A percentile compares a stretch with the other conserved stretches of the same genome.
Conservation (phyloP, 2,888 invertebrate species). For the Dicyrtomina minuta region DNA sequence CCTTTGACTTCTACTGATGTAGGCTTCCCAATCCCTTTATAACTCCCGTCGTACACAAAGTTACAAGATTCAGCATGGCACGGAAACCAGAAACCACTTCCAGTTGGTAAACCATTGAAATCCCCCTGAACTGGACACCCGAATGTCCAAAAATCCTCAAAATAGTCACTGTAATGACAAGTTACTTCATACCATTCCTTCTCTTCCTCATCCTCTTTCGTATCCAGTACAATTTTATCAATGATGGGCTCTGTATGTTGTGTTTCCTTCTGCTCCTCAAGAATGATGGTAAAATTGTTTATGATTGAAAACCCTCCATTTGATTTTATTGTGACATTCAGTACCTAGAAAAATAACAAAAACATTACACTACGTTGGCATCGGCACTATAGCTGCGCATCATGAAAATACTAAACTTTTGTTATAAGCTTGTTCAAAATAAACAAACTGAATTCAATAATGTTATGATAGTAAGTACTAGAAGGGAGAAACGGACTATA, state of each 20-base stretch:
- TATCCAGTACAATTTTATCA: background rate
- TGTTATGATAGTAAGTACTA: too few species aligned
- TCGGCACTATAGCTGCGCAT: background rate
- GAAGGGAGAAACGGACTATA: too few species aligned
- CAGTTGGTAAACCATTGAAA: background rate
- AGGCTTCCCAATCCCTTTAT: background rate
- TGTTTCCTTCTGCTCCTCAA: conserved; percentile 1
- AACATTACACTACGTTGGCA: background rate
- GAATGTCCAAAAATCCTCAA: conserved; percentile 26
- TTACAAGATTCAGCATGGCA: conserved; percentile 19
- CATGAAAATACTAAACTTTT: too few species aligned
- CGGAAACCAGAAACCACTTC: conserved; percentile 23
- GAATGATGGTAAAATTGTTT: conserved; percentile 19
- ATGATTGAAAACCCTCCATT: conserved; percentile 30
- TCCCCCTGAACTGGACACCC: conserved; percentile 5
- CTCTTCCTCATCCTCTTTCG: background rate
- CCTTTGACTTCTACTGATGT: conserved; percentile 8
- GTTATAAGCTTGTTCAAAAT: too few species aligned
- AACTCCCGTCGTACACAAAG: conserved; percentile 22
- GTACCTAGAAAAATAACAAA: conserved; percentile 12
- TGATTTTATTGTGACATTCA: conserved; percentile 23
- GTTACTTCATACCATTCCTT: conserved; percentile 24
- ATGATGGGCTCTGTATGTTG: background rate
- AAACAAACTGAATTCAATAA: too few species aligned
- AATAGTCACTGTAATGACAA: conserved; percentile 20